Conservation (phyloP, 2,888 invertebrate genomes). For the Drosophila koepferae region DNA sequence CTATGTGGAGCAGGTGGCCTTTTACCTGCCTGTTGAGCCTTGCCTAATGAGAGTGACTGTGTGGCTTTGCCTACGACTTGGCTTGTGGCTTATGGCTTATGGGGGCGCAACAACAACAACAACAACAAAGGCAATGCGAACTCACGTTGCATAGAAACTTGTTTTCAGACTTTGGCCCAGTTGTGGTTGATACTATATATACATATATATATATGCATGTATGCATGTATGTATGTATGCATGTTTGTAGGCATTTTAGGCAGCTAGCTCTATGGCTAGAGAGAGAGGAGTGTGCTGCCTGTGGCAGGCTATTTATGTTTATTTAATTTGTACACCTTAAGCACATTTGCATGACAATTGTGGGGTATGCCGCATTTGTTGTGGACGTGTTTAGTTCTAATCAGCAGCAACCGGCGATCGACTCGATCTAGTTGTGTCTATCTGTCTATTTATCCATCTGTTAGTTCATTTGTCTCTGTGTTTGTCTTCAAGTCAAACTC, state of each 20-base stretch:
- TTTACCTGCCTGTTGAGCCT: slow-evolving; percentile 54
- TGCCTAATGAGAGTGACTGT: slow-evolving; percentile 45
- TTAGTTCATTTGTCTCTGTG: too few species aligned
- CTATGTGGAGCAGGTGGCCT: slow-evolving; percentile 76
- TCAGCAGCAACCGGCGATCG: too few species aligned
- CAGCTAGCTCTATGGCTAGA: slow-evolving; percentile 9
- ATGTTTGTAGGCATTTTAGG: slow-evolving; percentile 20
- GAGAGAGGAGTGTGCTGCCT: background rate
- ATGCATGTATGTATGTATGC: background rate
- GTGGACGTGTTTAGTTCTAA: background rate
- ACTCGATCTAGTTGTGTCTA: background rate
- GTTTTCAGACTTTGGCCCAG: slow-evolving; percentile 64
- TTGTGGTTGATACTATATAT: slow-evolving; percentile 47
- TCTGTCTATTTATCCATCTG: background rate
- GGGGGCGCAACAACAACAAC: slow-evolving; percentile 52
- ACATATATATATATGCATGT: background rate
- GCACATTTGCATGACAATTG: background rate
- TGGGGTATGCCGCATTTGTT: background rate
- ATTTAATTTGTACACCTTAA: slow-evolving; percentile 2
- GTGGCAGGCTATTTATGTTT: slow-evolving; percentile 21
- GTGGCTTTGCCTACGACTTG: slow-evolving; percentile 2
- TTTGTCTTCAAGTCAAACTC: too few species aligned
- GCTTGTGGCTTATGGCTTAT: slow-evolving; percentile 13
- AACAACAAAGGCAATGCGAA: slow-evolving; percentile 35
- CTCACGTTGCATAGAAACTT: slow-evolving; percentile 64